Conservation (phyloP, 2,888 invertebrate genomes). For the Drosophila mimetica region DNA sequence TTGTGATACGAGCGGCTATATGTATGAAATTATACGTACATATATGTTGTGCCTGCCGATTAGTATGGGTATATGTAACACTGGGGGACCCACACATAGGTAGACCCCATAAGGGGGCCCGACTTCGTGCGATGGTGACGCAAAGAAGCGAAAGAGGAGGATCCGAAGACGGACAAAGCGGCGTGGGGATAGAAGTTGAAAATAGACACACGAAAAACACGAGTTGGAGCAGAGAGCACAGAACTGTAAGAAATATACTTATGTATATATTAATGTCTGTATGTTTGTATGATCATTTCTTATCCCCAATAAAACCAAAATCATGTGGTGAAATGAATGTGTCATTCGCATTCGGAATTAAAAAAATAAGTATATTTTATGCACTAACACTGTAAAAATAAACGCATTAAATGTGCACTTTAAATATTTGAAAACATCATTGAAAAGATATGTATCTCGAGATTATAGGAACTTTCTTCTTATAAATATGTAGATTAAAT, state of each 20-base stretch:
- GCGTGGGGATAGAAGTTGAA: conserved; percentile 41
- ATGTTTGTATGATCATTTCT: conserved; percentile 2
- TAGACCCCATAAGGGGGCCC: conserved; percentile 60
- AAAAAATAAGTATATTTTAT: conserved; percentile 14
- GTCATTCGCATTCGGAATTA: conserved; percentile 36
- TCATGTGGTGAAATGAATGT: conserved; percentile 38
- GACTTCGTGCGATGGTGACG: conserved; percentile 56
- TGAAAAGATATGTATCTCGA: not conserved
- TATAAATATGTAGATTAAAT: too few relatives aligned
- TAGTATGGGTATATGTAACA: conserved; percentile 8
- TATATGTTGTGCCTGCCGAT: conserved; percentile 9
- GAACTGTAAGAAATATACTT: conserved; percentile 10
- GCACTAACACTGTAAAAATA: conserved; percentile 5
- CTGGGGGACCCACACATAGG: conserved; percentile 27
- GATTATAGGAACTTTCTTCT: not conserved
- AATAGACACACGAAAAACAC: conserved; percentile 52
- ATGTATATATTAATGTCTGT: not conserved
- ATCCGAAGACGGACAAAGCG: conserved; percentile 4
- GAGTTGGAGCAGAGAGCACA: conserved; percentile 18
- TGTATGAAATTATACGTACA: not conserved
- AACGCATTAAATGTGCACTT: conserved; percentile 28
- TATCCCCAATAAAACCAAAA: conserved; percentile 29
- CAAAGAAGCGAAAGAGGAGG: conserved; percentile 42
- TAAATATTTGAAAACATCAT: conserved; percentile 8
- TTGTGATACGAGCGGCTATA: conserved; percentile 30